Evolutionary conservation across 2,888 invertebrate species (phyloP).

Genomic region (Heteropelma amictum): DNA sequence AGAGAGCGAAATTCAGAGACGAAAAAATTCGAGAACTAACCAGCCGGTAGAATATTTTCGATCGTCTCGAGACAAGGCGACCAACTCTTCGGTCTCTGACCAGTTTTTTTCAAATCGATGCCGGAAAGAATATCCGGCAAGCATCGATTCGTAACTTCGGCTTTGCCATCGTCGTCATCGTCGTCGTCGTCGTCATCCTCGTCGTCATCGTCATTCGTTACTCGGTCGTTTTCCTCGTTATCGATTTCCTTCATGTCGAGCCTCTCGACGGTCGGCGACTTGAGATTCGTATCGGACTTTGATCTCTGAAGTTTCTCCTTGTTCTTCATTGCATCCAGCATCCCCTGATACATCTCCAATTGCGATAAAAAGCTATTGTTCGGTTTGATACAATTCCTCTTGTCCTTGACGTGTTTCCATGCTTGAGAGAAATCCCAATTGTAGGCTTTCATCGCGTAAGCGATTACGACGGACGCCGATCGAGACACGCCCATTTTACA

Average conservation of each 20-base stretch:
- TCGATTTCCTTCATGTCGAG: slow-evolving; percentile 69
- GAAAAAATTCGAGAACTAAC: slow-evolving; percentile 56
- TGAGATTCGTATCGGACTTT: slow-evolving; percentile 94
- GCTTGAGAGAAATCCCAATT: slow-evolving; percentile 96
- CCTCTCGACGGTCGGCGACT: slow-evolving; percentile 82
- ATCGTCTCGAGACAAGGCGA: slow-evolving; percentile 84
- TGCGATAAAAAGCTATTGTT: slow-evolving; percentile 97
- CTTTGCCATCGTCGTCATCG: slow-evolving; percentile 14
- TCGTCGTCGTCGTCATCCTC: slow-evolving; percentile 57
- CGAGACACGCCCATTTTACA: slow-evolving; percentile 99
- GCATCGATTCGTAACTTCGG: slow-evolving; percentile 55
- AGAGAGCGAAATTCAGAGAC: background rate
- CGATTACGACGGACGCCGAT: slow-evolving; percentile 98
- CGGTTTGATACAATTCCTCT: slow-evolving; percentile 96
- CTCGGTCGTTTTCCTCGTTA: slow-evolving; percentile 54
- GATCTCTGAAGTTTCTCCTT: slow-evolving; percentile 94
- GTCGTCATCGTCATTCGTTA: slow-evolving; percentile 54
- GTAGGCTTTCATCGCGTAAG: slow-evolving; percentile 98
- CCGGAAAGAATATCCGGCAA: slow-evolving; percentile 66
- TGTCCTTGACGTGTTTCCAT: slow-evolving; percentile 92
- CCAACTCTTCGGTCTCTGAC: slow-evolving; percentile 85
- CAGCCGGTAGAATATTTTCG: slow-evolving; percentile 80
- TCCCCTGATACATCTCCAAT: slow-evolving; percentile 96
- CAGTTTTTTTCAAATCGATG: slow-evolving; percentile 69
- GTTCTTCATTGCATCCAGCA: slow-evolving; percentile 97